Evolutionary conservation across 2,113 vertebrate genomes (phyloP).

Genomic region (Polyodon spathula): DNA sequence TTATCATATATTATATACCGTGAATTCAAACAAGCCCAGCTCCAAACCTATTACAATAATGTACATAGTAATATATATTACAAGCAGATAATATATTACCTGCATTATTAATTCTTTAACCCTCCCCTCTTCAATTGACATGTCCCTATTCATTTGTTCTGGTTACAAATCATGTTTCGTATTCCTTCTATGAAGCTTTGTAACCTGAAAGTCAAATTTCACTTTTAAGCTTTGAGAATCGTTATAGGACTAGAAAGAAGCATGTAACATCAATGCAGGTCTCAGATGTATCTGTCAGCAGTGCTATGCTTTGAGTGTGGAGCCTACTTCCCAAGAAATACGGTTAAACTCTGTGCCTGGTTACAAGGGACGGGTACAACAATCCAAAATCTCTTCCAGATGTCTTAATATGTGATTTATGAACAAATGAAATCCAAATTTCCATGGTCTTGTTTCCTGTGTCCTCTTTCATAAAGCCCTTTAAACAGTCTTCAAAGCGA

Average conservation of each 20-base stretch:
- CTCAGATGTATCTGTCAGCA: conserved; percentile 28
- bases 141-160: conserved; percentile 4
- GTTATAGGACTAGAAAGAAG: conserved; percentile 9
- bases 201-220: conserved; percentile 24
- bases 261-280: conserved; percentile 13
- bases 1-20: no score
- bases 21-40: no score
- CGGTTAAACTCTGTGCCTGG: conserved; percentile 34
- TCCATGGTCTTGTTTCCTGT: conserved; percentile 7
- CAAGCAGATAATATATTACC: no score
- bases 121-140: no score
- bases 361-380: conserved; percentile 42
- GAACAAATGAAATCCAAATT: conserved; percentile 38
- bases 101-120: no score
- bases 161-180: conserved; percentile 19
- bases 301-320: conserved; percentile 12
- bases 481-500: conserved; percentile 3
- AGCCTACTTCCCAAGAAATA: conserved; percentile 17
- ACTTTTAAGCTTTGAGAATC: conserved; percentile 20
- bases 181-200: conserved; percentile 25
- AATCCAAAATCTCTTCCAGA: conserved; percentile 46
- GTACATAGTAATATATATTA: no score
- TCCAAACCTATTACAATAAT: no score
- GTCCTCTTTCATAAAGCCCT: conserved; percentile 3
- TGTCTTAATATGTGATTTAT: conserved; percentile 49